Evolutionary conservation across 2,888 invertebrate species (phyloP).

Genomic region (Kuschelorhynchus macadamiae): DNA sequence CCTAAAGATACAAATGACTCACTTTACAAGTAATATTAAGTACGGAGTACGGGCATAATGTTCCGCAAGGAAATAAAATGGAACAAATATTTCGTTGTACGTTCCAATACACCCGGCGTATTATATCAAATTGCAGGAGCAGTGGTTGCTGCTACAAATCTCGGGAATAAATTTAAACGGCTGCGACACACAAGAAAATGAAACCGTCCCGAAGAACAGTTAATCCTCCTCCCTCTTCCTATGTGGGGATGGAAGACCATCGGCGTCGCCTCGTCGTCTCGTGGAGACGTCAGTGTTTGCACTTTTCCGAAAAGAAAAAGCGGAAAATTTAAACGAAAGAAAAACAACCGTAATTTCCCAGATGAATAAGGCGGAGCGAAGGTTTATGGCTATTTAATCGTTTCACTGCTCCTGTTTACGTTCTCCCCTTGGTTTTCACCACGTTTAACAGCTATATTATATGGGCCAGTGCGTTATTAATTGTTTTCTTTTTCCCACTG

Average conservation of each 20-base stretch:
- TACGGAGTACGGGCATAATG: too few relatives aligned
- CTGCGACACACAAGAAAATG: constrained; percentile 32
- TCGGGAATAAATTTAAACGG: constrained; percentile 20
- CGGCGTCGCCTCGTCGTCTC: too few relatives aligned
- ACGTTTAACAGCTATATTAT: not conserved
- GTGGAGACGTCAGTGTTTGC: constrained; percentile 37
- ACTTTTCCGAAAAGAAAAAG: constrained; percentile 32
- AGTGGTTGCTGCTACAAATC: constrained; percentile 17
- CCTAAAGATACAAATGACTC: too few relatives aligned
- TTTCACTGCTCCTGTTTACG: constrained; percentile 29
- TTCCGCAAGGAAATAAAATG: too few relatives aligned
- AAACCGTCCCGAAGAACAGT: constrained; percentile 31
- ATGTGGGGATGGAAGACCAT: constrained; percentile 31
- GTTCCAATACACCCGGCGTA: not conserved
- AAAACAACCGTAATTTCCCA: constrained; percentile 42
- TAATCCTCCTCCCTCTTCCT: constrained; percentile 32
- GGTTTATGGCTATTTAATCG: constrained; percentile 37
- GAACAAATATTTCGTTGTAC: too few relatives aligned
- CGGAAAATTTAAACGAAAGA: constrained; percentile 41
- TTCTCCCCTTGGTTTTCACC: not conserved
- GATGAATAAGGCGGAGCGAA: constrained; percentile 35
- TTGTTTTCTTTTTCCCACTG: not conserved
- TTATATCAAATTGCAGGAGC: not conserved
- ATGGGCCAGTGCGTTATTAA: not conserved
- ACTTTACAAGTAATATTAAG: too few relatives aligned